Evolutionary conservation across 1,140 invertebrate genomes (phyloP), one percentile per base, ranked within the genome.

Genomic region (Leptonema lineaticorne): DNA sequence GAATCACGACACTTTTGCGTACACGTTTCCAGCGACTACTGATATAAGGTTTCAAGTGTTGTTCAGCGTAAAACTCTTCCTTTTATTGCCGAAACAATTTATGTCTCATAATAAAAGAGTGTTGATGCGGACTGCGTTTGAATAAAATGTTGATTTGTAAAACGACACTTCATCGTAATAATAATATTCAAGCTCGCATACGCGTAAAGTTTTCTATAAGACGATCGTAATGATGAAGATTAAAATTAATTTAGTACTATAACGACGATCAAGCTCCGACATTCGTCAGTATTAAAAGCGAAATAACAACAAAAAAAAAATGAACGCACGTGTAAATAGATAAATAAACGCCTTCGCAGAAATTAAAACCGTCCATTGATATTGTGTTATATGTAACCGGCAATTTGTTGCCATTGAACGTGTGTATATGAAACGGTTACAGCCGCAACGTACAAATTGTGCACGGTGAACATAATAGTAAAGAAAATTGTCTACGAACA

Each of bases 21-120:
- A 64, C 62, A 48, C 14, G 63, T 53, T 50, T 57, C 22, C 59
- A 46, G 58, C 66, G 67, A 71, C 69, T 62, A 68, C 69, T 56
- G 41, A 64, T 71, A 71, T 71, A 71, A 63, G 57, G 69, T 71
- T 71, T 71, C 69, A 71, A 60, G 69, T 30, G 66, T 60, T 68
- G 67, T 71, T 65, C 62, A 37, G 57, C 41, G 56, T 26, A 41
- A 50, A 37, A 45, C 45, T 41, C 53, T 59, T 68, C 59, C 67
- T 68, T 71, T 65, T 71, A 71, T 71, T 68, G 60, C 30, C 26
- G 5, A 62, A 29, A 66, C 62, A 53, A 71, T 71, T 71, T 71
- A 71, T 71, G 18, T 41, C 30, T 57, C 16, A 50, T 45, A 65
- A 68, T 68, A 59, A 68, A 71, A 62, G 63, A 68, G 56, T 66